These are phyloP conservation scores for Nymphalis polychloros DNA, from an alignment of 2,888 invertebrate species.

Conservation along the genomic window DNA sequence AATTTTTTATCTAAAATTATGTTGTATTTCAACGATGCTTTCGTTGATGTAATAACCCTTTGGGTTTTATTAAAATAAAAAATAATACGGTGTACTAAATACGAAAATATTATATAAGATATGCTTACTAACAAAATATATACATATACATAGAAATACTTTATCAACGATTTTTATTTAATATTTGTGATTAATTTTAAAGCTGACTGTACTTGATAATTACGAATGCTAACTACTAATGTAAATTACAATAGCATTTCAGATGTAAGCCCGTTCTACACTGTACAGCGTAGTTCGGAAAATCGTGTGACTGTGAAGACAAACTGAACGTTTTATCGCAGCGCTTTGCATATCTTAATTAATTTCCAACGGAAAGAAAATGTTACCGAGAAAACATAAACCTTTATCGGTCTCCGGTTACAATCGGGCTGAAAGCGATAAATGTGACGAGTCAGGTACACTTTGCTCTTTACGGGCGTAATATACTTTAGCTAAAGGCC, in stretches of 20 bases:
- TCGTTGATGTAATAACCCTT: background rate
- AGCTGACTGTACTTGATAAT: background rate
- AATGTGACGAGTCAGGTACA: constrained; percentile 24
- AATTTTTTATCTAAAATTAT: constrained; percentile 17
- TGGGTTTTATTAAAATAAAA: background rate
- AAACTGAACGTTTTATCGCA: background rate
- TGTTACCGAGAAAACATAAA: constrained; percentile 8
- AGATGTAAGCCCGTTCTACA: background rate
- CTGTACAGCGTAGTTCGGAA: background rate
- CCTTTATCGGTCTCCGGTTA: constrained; percentile 18
- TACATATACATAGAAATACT: no score
- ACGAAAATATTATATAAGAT: no score
- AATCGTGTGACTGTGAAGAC: constrained; percentile 2
- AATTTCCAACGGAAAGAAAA: constrained; percentile 2
- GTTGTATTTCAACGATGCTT: background rate
- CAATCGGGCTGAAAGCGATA: constrained; percentile 4
- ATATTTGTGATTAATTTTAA: no score
- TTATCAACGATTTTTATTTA: no score
- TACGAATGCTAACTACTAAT: background rate
- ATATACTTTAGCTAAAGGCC: background rate
- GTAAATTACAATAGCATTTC: constrained; percentile 1
- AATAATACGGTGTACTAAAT: no score
- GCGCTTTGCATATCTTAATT: constrained; percentile 12
- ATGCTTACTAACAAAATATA: no score
- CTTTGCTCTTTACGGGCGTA: constrained; percentile 20